Conservation (phyloP, 2,113 vertebrate genomes). For the Dromiciops gliroides region DNA sequence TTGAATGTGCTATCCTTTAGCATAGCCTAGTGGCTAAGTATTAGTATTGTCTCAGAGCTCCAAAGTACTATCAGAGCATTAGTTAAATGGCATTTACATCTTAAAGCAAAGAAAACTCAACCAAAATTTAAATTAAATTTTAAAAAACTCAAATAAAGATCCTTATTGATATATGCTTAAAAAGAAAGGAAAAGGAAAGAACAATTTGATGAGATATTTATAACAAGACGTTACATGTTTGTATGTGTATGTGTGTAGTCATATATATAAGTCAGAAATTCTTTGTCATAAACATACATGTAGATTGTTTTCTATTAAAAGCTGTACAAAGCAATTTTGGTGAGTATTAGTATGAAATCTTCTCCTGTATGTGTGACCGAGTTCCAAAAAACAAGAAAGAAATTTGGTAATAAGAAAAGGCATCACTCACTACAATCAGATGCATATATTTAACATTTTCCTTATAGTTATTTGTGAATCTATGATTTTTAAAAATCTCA, state of each 20-base stretch:
- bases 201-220: background rate
- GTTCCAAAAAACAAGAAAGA: no score
- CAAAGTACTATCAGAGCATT: background rate
- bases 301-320: background rate
- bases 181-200: slow-evolving; percentile 2
- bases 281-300: background rate
- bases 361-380: background rate
- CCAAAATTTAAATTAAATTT: slow-evolving; percentile 31
- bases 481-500: background rate
- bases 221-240: background rate
- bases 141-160: background rate
- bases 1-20: slow-evolving; percentile 77
- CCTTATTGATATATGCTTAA: background rate
- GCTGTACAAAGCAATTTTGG: background rate
- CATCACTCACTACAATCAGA: background rate
- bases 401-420: background rate
- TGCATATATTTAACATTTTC: background rate
- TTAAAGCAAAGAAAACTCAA: slow-evolving; percentile 10
- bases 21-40: slow-evolving; percentile 83
- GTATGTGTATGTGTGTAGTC: background rate
- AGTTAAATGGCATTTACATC: slow-evolving; percentile 35
- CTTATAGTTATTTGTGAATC: background rate
- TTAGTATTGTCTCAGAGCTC: slow-evolving; percentile 61
- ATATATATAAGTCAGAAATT: background rate
- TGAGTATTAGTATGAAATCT: background rate